These are phyloP conservation scores for Mustela lutreola DNA, from an alignment of 2,113 vertebrate species.

Conservation along the genomic window DNA sequence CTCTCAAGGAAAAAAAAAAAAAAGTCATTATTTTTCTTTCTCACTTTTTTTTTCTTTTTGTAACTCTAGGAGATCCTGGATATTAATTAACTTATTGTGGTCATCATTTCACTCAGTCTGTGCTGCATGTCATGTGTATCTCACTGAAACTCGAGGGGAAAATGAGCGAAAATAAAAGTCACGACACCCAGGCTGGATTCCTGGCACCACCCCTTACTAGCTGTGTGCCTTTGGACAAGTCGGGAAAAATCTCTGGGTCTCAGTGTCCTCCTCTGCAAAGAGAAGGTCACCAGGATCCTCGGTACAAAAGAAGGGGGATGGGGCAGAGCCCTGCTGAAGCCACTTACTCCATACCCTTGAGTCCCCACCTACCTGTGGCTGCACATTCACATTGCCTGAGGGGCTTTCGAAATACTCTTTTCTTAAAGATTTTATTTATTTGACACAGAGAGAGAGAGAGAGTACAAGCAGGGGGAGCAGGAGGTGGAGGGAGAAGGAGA, in stretches of 20 bases:
- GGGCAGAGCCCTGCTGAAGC: background rate
- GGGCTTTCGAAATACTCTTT: background rate
- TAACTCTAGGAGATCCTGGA: background rate
- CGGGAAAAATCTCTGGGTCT: background rate
- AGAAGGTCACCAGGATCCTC: background rate
- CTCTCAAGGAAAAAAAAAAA: background rate
- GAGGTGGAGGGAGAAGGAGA: background rate
- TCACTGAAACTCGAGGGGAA: background rate
- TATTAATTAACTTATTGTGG: background rate
- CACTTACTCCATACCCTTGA: too few species aligned
- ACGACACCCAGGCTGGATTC: background rate
- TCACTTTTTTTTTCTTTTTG: background rate
- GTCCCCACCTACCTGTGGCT: accelerated
- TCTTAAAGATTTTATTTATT: background rate
- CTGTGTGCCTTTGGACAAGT: background rate
- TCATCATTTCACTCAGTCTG: background rate
- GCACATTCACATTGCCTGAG: background rate
- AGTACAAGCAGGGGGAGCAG: too few species aligned
- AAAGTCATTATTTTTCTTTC: background rate
- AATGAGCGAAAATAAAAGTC: background rate
- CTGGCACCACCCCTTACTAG: background rate
- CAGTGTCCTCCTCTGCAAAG: background rate
- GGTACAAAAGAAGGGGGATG: background rate
- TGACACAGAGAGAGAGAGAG: background rate
- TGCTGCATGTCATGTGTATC: background rate